Evolutionary conservation across 35 echinoderm and acorn worm species (phyloP).

Genomic region (Strongylocentrotus purpuratus): DNA sequence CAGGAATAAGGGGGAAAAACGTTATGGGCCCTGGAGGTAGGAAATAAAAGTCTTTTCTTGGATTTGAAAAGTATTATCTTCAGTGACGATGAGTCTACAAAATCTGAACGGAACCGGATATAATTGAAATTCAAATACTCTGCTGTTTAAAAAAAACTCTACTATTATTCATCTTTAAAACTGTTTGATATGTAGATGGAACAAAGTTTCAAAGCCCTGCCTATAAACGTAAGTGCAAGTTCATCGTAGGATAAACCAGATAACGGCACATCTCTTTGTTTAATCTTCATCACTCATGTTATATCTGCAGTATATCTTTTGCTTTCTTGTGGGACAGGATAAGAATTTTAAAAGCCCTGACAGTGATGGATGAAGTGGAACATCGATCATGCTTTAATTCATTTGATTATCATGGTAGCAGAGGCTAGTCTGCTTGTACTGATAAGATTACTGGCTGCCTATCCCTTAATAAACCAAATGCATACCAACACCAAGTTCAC

Average conservation of each 20-base stretch:
- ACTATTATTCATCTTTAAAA: no score
- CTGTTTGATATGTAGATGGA: no score
- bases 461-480: no score
- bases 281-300: neutral
- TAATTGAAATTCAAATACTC: no score
- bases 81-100: neutral
- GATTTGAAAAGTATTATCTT: neutral
- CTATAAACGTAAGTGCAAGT: neutral
- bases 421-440: neutral
- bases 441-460: neutral
- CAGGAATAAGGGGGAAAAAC: neutral
- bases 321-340: no score
- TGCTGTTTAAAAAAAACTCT: no score
- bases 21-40: neutral
- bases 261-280: neutral
- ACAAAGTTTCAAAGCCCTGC: neutral
- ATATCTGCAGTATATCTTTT: no score
- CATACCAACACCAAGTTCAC: no score
- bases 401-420: neutral
- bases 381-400: conserved; percentile 11
- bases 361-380: neutral
- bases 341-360: neutral
- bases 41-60: neutral
- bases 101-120: no score
- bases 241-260: neutral